Base-by-base conservation (phyloP, 2,888 invertebrate genomes). In the Drosophila anomalata region DNA sequence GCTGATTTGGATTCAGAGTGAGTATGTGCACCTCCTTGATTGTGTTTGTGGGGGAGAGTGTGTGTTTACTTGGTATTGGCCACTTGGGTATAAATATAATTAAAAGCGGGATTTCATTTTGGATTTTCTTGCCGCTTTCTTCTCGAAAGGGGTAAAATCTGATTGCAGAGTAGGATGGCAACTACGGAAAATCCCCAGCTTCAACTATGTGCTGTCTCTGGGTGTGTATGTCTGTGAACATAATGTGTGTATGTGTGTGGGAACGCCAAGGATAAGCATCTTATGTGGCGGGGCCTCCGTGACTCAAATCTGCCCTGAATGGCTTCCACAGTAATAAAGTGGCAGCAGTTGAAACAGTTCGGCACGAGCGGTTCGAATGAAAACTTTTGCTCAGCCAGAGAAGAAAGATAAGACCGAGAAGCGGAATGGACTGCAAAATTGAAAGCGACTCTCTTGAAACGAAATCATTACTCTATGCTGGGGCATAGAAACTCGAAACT, bases 21-120 rank as follows among this genome's bases (percentile, higher is more conserved):
- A 48, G 48, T 46, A 29, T 48, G 42, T 17, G n/a, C 20, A 56
- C 17, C 29, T 11, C 26, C 31, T 6, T 31, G 31, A 31, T 41
- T 58, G 17, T 41, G 57, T 29, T 58, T 41, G 57, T 31, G 7
- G 14, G 5, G 39, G n/a, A 12, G 20, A 9, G 46, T 50, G 36
- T 36, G 20, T 26, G 47, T 63, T 44, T 47, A 47, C 53, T 52
- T 53, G 57, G 57, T 67, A 78, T 76, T 70, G 85, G 76, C 77
- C 82, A 79, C 84, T 78, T 84, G 80, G 81, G 80, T 53, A 77
- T 80, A 77, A 84, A 78, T 83, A 84, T 80, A 84, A 84, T 80
- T 80, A 84, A 80, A 80, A 77, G 68, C 62, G 66, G 77, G 73
- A 77, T 77, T 80, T 83, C 61, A 61, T 59, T 57, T 60, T 69